A percentile compares a stretch with the other conserved stretches of the same genome.
Conservation (phyloP, 1,140 invertebrate genomes). For the Cyrtorhinus lividipennis region DNA sequence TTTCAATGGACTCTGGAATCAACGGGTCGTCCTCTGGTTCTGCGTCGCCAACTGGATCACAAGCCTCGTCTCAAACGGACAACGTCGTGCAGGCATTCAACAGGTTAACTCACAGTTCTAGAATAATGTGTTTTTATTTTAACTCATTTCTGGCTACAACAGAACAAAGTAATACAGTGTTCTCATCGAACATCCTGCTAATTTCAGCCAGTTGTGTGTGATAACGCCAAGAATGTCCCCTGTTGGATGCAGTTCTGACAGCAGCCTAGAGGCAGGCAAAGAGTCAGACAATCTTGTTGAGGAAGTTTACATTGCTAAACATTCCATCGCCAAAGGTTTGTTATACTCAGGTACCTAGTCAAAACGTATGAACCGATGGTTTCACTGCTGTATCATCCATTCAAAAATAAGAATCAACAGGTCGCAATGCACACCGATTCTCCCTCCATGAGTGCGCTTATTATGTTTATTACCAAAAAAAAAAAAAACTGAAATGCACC, state of each 20-base stretch:
- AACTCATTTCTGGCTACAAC: too few species aligned
- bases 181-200: too few species aligned
- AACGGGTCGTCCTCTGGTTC: constrained; percentile 3
- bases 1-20: constrained; percentile 9
- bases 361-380: neutral
- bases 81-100: constrained; percentile 2
- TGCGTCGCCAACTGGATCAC: neutral
- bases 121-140: too few species aligned
- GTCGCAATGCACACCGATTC: too few species aligned
- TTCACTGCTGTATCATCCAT: too few species aligned
- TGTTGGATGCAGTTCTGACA: constrained; percentile 20
- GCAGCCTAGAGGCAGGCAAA: constrained; percentile 12
- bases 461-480: too few species aligned
- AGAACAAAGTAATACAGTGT: too few species aligned
- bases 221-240: constrained; percentile 19
- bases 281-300: constrained; percentile 27
- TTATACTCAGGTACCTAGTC: neutral
- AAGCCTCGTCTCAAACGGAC: neutral
- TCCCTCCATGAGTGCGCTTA: too few species aligned
- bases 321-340: constrained; percentile 18
- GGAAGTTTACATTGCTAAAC: constrained; percentile 25
- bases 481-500: too few species aligned
- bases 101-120: neutral
- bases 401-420: too few species aligned
- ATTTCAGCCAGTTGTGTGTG: constrained; percentile 15